These are phyloP conservation scores for Mesoclemmys tuberculata DNA, from an alignment of 2,113 vertebrate species.

Conservation along the genomic window DNA sequence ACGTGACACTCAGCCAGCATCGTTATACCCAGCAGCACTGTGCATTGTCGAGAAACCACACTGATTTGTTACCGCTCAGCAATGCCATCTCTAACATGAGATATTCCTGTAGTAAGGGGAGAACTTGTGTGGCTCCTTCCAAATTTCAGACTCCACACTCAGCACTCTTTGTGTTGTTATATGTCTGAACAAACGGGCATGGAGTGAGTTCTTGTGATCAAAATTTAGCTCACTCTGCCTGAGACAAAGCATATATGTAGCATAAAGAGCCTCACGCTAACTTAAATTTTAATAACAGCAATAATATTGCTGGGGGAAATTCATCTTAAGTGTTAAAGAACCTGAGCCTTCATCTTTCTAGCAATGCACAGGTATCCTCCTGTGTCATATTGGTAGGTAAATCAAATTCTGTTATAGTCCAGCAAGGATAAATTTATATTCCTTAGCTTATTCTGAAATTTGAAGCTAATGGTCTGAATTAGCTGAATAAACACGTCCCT, in stretches of 20 bases:
- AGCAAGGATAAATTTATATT: rapidly evolving
- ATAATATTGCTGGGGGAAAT: conserved; percentile 7
- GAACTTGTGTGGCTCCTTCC: background rate
- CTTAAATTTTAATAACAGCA: background rate
- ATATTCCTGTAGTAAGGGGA: background rate
- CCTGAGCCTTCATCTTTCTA: conserved; percentile 35
- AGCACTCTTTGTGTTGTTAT: background rate
- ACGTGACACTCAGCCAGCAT: background rate
- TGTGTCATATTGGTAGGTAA: background rate
- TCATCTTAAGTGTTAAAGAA: conserved; percentile 12
- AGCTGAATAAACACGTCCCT: too few relatives aligned
- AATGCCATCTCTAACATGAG: background rate
- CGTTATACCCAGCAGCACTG: background rate
- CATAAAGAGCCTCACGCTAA: background rate
- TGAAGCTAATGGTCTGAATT: background rate
- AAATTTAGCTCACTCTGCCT: background rate
- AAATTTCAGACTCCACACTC: background rate
- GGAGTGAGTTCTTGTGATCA: background rate
- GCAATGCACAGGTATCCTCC: conserved; percentile 42
- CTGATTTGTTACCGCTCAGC: rapidly evolving
- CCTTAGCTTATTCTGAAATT: conserved; percentile 6
- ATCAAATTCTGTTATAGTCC: conserved; percentile 1
- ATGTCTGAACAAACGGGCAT: background rate
- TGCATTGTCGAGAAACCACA: background rate
- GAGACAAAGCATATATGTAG: background rate